These are phyloP conservation scores for Himalopsyche phryganea DNA, from an alignment of 1,140 invertebrate species.

Conservation along the genomic window DNA sequence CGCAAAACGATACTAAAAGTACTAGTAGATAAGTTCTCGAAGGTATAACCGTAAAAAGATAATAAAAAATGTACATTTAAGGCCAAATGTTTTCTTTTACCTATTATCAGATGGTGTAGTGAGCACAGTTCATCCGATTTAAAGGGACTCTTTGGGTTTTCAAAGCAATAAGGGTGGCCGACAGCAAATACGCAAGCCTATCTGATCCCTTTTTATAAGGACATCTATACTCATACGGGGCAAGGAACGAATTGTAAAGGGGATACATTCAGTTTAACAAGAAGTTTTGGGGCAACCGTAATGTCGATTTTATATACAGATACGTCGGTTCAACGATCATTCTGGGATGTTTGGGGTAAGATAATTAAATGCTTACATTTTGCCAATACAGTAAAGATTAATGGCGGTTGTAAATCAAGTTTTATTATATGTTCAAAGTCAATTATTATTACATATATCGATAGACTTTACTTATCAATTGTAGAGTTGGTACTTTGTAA, in stretches of 20 bases:
- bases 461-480: no score
- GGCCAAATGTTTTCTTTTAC: no score
- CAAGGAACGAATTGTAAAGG: not conserved
- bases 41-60: no score
- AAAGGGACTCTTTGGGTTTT: constrained; percentile 3
- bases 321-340: not conserved
- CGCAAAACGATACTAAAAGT: no score
- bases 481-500: no score
- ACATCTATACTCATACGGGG: constrained; percentile 4
- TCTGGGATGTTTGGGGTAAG: not conserved
- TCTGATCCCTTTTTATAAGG: constrained; percentile 20
- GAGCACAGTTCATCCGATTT: constrained; percentile 1
- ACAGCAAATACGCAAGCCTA: constrained; percentile 7
- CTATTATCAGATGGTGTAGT: constrained; percentile 1
- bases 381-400: no score
- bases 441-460: no score
- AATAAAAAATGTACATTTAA: no score
- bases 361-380: no score
- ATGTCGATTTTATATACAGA: not conserved
- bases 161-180: constrained; percentile 12
- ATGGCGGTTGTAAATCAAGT: no score
- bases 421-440: no score
- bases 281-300: not conserved
- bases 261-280: not conserved
- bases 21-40: no score